Evolutionary conservation across 2,888 invertebrate species (phyloP), one percentile per base, ranked within the genome.

Genomic region (Metallyticus violacea): DNA sequence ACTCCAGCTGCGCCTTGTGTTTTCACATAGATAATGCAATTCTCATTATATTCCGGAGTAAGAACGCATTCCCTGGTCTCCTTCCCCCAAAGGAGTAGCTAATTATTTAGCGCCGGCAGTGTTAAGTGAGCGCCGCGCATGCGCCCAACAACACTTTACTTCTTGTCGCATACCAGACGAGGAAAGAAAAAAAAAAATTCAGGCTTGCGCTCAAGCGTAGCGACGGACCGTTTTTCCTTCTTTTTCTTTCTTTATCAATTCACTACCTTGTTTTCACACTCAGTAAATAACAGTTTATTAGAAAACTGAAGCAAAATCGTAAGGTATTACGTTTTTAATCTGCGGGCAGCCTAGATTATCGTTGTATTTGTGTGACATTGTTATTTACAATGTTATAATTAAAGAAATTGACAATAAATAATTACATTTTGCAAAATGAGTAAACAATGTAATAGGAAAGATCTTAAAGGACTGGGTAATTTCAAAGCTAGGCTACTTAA

Each of bases 21-120:
- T 28, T 30, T 77, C 81, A 77, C 86, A 86, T 86, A 85, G 86
- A 85, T 86, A 86, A 86, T 85, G 84, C 84, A 86, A 86, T 86
- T 85, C 86, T 86, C 86, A 85, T 86, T 86, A 86, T 85, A 81
- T 76, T 29, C 79, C 26, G 27, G 77, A 25, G 30, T 77, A 78
- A 84, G 82, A 76, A 80, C 79, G 76, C 83, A 29, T 83, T 77
- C 29, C 83, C 77, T 83, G 83, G 77, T n/a, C 80, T 76, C n/a
- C 81, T 80, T 62, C 85, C 85, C 85, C 62, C 28, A 79, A 62
- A 85, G 80, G 76, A 85, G 62, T 62, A 76, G 28, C 28, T 83
- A 83, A 83, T 83, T 83, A 83, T 83, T 83, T 77, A 83, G 28
- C 83, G 77, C 83, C 83, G 29, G 77, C 28, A 77, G 83, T 77